Conservation (phyloP, 1,140 invertebrate species). For the Aphelenchoides avenae region DNA sequence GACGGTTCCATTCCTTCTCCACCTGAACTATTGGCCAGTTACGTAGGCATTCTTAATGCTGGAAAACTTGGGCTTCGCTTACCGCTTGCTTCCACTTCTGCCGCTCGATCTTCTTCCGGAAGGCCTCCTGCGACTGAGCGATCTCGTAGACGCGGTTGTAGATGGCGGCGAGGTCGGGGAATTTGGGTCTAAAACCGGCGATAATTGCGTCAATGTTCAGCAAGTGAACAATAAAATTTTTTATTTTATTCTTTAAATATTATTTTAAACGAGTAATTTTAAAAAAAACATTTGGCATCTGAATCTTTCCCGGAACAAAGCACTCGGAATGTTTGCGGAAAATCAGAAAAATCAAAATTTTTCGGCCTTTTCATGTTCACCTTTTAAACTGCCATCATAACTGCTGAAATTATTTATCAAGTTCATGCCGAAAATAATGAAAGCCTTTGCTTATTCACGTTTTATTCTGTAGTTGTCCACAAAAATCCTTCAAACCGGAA, state of each 20-base stretch:
- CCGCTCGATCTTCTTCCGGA: constrained; percentile 36
- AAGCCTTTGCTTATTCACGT: no score
- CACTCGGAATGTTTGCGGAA: background rate
- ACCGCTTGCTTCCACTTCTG: constrained; percentile 28
- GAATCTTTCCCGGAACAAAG: background rate
- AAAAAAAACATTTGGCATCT: constrained; percentile 4
- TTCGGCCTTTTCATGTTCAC: no score
- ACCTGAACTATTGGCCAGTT: constrained; percentile 32
- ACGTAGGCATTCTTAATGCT: constrained; percentile 6
- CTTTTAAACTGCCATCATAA: no score
- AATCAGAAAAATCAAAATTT: constrained; percentile 3
- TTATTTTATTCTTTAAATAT: constrained; percentile 12
- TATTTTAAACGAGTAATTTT: constrained; percentile 4
- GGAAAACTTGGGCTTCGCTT: constrained; percentile 9
- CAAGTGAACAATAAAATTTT: no score
- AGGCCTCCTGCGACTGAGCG: constrained; percentile 33
- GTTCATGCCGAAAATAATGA: no score
- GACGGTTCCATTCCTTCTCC: constrained; percentile 53
- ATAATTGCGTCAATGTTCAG: no score
- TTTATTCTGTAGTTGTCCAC: no score
- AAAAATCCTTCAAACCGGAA: no score
- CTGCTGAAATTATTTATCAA: no score
- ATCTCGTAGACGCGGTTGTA: constrained; percentile 31
- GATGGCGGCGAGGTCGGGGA: constrained; percentile 32
- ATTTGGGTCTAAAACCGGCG: constrained; percentile 44